Evolutionary conservation across 2,888 invertebrate genomes (phyloP).

Genomic region (Drosophila anceps): DNA sequence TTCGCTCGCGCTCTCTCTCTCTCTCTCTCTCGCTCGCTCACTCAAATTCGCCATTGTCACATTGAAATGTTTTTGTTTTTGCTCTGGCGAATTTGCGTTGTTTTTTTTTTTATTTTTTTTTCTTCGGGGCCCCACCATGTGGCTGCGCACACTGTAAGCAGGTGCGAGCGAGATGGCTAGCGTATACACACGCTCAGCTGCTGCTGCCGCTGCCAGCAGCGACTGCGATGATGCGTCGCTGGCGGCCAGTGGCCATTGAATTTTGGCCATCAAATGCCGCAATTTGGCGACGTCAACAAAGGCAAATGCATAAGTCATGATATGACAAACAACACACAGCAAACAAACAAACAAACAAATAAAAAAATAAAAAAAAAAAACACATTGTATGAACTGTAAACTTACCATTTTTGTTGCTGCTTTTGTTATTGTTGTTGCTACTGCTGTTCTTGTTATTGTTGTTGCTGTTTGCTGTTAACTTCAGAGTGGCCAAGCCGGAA

Average conservation of each 20-base stretch:
- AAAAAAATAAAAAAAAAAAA: too few species aligned
- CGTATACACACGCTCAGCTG: constrained; percentile 51
- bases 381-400: constrained; percentile 13
- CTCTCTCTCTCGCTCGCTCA: not conserved
- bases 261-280: constrained; percentile 56
- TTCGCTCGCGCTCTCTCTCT: not conserved
- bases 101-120: constrained; percentile 18
- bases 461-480: constrained; percentile 28
- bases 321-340: constrained; percentile 3
- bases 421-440: constrained; percentile 11
- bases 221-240: constrained; percentile 6
- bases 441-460: constrained; percentile 12
- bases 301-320: constrained; percentile 52
- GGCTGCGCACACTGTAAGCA: constrained; percentile 37
- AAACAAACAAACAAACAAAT: not conserved
- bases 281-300: constrained; percentile 39
- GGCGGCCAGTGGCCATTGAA: constrained; percentile 42
- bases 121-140: constrained; percentile 58
- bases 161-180: constrained; percentile 52
- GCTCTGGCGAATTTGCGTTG: constrained; percentile 14
- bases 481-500: constrained; percentile 42
- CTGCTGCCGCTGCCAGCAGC: constrained; percentile 25
- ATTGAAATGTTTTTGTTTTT: constrained; percentile 50
- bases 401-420: constrained; percentile 54
- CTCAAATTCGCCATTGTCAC: constrained; percentile 25